Evolutionary conservation across 35 echinoderm and acorn worm genomes (phyloP).

Genomic region (Heliocidaris erythrogramma): DNA sequence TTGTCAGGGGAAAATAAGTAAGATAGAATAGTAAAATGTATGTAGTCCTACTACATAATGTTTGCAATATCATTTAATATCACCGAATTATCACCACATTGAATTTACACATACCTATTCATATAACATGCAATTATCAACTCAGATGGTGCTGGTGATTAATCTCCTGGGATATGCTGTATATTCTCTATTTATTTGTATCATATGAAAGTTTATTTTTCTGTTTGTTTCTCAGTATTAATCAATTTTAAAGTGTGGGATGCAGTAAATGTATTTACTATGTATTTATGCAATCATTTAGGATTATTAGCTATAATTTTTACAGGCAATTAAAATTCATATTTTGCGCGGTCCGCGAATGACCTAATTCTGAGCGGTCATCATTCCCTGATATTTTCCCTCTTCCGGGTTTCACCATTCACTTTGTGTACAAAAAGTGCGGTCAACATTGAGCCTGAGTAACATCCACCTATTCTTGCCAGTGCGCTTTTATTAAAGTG

Average conservation of each 20-base stretch:
- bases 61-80: background rate
- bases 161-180: background rate
- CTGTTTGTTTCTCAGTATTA: background rate
- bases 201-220: background rate
- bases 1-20: background rate
- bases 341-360: too few relatives aligned
- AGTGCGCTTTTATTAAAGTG: too few relatives aligned
- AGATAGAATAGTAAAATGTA: background rate
- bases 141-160: background rate
- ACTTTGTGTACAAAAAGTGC: too few relatives aligned
- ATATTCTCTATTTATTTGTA: slow-evolving; percentile 7
- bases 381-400: too few relatives aligned
- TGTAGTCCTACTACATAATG: background rate
- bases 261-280: background rate
- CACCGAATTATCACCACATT: background rate
- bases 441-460: too few relatives aligned
- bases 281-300: background rate
- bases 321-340: too few relatives aligned
- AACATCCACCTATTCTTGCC: too few relatives aligned
- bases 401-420: too few relatives aligned
- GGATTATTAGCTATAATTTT: background rate
- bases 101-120: background rate
- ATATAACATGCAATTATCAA: background rate
- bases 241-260: background rate
- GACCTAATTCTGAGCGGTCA: too few relatives aligned